Evolutionary conservation across 2,888 invertebrate genomes (phyloP).

Genomic region (Serripes groenlandicus): DNA sequence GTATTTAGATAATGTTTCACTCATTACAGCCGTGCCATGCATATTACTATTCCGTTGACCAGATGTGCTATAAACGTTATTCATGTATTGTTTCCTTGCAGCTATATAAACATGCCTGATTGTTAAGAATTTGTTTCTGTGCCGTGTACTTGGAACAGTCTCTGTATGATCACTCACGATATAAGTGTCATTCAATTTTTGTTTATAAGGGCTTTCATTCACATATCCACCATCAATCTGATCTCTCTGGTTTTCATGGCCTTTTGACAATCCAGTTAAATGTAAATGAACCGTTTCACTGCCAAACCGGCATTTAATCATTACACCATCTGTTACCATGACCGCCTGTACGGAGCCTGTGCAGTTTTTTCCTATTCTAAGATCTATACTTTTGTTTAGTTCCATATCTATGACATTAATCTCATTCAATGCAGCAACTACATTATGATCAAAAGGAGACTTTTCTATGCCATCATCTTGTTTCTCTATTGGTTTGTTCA

Average conservation of each 20-base stretch:
- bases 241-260: neutral
- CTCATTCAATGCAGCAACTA: neutral
- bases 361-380: slow-evolving; percentile 52
- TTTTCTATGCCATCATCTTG: too few species aligned
- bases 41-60: neutral
- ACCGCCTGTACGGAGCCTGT: slow-evolving; percentile 50
- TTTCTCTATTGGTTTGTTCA: too few species aligned
- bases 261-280: slow-evolving; percentile 32
- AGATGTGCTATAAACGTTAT: neutral
- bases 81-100: slow-evolving; percentile 40
- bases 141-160: neutral
- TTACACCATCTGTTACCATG: slow-evolving; percentile 36
- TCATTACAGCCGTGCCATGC: neutral
- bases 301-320: slow-evolving; percentile 52
- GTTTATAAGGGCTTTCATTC: slow-evolving; percentile 15
- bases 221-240: neutral
- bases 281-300: slow-evolving; percentile 45
- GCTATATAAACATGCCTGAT: slow-evolving; percentile 50
- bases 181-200: neutral
- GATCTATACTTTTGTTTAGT: slow-evolving; percentile 37
- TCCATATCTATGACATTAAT: slow-evolving; percentile 32
- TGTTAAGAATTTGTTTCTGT: neutral
- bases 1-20: neutral
- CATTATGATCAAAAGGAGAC: too few species aligned
- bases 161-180: slow-evolving; percentile 1